Conservation (phyloP, 2,888 invertebrate species). For the Drosophila colorata region DNA sequence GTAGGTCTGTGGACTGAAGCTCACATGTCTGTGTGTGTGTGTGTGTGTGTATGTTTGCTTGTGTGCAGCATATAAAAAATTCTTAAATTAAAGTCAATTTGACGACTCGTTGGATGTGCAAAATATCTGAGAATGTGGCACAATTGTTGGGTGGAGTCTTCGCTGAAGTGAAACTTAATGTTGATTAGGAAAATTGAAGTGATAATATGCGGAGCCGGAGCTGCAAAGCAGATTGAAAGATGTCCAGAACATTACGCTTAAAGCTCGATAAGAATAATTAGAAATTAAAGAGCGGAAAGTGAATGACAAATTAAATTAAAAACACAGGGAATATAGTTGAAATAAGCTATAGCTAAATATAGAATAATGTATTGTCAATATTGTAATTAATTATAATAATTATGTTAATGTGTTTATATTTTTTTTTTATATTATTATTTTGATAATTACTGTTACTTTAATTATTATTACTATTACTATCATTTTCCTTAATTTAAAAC, state of each 20-base stretch:
- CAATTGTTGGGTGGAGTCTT: background rate
- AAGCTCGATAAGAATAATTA: background rate
- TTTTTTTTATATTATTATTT: too few species aligned
- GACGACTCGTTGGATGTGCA: conserved; percentile 51
- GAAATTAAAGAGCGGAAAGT: background rate
- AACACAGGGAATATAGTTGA: background rate
- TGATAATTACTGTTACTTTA: too few species aligned
- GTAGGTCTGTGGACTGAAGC: conserved; percentile 4
- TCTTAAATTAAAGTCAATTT: conserved; percentile 74
- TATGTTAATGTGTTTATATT: too few species aligned
- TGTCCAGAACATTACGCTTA: background rate
- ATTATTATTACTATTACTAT: too few species aligned
- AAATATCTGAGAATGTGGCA: conserved; percentile 23
- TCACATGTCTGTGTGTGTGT: conserved; percentile 1
- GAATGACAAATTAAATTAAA: background rate
- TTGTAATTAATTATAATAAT: too few species aligned
- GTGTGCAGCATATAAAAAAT: conserved; percentile 58
- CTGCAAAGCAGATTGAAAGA: background rate
- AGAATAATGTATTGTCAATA: too few species aligned
- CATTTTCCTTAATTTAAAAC: too few species aligned
- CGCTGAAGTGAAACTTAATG: conserved; percentile 58
- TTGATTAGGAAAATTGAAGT: conserved; percentile 69
- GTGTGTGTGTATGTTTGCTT: conserved; percentile 11
- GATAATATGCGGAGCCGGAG: conserved; percentile 40
- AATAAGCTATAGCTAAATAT: too few species aligned